These are phyloP conservation scores for Ryuthela nishihirai DNA, from an alignment of 2,888 invertebrate species.

Conservation along the genomic window DNA sequence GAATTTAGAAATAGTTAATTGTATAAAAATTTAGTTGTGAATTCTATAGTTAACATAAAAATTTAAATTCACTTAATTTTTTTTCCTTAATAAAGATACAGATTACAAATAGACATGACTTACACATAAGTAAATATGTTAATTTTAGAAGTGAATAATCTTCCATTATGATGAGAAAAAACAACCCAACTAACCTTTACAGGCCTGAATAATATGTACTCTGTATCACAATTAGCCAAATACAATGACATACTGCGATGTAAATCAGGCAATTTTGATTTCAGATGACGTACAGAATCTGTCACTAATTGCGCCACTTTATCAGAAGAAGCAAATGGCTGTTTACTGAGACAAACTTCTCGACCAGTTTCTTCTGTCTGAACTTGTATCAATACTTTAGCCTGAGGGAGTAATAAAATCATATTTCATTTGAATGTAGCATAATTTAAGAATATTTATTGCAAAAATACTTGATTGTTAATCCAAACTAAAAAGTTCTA, in stretches of 20 bases:
- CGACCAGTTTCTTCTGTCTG: conserved; percentile 46
- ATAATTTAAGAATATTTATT: no score
- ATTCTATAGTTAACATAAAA: no score
- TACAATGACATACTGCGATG: conserved; percentile 92
- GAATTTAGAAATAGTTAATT: no score
- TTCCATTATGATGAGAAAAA: neutral
- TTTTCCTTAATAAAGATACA: neutral
- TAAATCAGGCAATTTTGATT: conserved; percentile 70
- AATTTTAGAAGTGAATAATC: neutral
- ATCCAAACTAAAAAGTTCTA: no score
- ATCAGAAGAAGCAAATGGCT: conserved; percentile 66
- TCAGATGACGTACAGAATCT: conserved; percentile 73
- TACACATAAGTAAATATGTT: neutral
- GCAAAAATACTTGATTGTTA: no score
- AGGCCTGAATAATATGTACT: conserved; percentile 92
- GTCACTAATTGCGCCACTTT: conserved; percentile 67
- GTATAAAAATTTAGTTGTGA: no score
- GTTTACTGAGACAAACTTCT: conserved; percentile 52
- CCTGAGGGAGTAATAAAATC: conserved; percentile 40
- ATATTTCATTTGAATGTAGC: no score
- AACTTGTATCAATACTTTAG: conserved; percentile 49
- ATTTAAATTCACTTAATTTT: no score
- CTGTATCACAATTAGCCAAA: conserved; percentile 92
- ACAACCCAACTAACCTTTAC: conserved; percentile 66
- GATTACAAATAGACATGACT: neutral